Conservation (phyloP, 2,888 invertebrate species). For the Pedicia rivosa region DNA sequence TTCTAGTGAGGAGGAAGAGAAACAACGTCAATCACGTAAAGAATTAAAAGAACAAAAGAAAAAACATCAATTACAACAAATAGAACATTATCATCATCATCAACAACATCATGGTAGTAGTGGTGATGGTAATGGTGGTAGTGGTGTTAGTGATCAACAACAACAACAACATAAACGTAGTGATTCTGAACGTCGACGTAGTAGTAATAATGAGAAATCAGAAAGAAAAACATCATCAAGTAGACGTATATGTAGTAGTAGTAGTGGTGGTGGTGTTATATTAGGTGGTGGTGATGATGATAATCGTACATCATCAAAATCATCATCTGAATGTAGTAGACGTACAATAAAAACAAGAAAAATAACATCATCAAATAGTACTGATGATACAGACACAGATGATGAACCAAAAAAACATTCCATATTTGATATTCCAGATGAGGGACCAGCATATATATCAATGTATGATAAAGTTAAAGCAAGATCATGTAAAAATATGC, state of each 20-base stretch:
- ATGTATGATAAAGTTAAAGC: constrained; percentile 98
- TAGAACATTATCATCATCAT: constrained; percentile 13
- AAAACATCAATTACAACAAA: constrained; percentile 3
- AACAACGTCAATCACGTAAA: not conserved
- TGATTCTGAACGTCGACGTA: constrained; percentile 13
- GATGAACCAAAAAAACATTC: constrained; percentile 62
- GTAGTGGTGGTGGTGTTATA: too few relatives aligned
- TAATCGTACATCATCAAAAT: not conserved
- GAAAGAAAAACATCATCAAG: constrained; percentile 17
- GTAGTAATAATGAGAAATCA: constrained; percentile 12
- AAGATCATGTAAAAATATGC: constrained; percentile 84
- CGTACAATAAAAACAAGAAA: too few relatives aligned
- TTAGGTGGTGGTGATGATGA: not conserved
- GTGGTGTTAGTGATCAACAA: not conserved
- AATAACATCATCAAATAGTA: constrained; percentile 35
- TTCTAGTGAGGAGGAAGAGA: constrained; percentile 3
- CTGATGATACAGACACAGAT: constrained; percentile 57
- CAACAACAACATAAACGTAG: too few relatives aligned
- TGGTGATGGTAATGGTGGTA: not conserved
- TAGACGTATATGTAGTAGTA: too few relatives aligned
- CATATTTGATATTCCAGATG: constrained; percentile 71
- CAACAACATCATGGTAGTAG: constrained; percentile 4
- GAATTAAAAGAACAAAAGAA: constrained; percentile 2
- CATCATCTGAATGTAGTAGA: constrained; percentile 1
- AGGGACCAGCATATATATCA: constrained; percentile 81